A percentile compares a stretch with the other conserved stretches of the same genome.
Conservation (phyloP, 2,797 vertebrate genomes). For the Lepilemur ruficaudatus region DNA sequence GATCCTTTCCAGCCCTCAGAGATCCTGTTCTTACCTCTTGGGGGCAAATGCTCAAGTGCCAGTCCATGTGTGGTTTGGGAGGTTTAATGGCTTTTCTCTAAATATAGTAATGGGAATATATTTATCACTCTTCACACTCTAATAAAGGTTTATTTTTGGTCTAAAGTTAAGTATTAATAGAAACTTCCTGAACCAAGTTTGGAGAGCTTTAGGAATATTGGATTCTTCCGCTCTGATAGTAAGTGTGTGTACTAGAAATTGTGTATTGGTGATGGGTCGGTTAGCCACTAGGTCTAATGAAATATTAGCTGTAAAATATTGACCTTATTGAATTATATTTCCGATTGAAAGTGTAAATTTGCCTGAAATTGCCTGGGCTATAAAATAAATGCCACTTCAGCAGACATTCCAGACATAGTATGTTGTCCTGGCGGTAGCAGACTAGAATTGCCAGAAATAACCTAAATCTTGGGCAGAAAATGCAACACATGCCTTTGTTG, state of each 20-base stretch:
- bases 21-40: neutral
- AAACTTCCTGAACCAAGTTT: neutral
- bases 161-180: neutral
- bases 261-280: neutral
- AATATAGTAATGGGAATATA: neutral
- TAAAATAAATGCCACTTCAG: slow-evolving; percentile 26
- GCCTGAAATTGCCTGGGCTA: neutral
- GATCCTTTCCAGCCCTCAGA: neutral
- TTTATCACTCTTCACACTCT: slow-evolving; percentile 17
- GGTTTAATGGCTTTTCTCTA: neutral
- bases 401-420: neutral
- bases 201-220: neutral
- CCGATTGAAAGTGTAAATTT: neutral
- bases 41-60: neutral
- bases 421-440: neutral
- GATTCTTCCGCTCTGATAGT: neutral
- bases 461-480: neutral
- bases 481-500: neutral
- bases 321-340: neutral
- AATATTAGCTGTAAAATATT: neutral
- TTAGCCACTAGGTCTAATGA: neutral
- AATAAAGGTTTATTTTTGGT: neutral
- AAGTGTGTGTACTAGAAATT: neutral
- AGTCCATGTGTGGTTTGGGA: neutral
- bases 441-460: neutral